Percentiles rank a stretch among this genome's conserved stretches.
Conservation (phyloP, 1,140 invertebrate genomes). For the Drosophila paulistorum region DNA sequence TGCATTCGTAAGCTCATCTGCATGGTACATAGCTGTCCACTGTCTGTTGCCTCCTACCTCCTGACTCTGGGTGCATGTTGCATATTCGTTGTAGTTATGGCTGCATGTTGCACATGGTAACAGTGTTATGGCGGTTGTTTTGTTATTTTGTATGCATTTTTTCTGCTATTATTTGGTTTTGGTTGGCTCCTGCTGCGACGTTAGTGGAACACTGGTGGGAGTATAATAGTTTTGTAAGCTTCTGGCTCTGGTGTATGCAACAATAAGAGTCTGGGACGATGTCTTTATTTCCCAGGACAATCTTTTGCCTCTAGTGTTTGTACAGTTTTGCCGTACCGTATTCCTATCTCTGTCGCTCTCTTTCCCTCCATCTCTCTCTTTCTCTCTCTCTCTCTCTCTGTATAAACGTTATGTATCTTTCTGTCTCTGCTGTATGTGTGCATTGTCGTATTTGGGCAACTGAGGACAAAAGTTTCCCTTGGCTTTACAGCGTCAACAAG, state of each 20-base stretch:
- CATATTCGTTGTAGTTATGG: constrained; percentile 28
- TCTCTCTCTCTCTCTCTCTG: constrained; percentile 7
- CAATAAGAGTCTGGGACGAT: constrained; percentile 64
- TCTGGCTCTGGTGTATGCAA: constrained; percentile 73
- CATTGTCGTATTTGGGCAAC: constrained; percentile 72
- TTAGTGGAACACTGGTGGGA: constrained; percentile 49
- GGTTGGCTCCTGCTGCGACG: constrained; percentile 50
- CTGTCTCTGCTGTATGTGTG: constrained; percentile 43
- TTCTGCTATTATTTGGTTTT: constrained; percentile 47
- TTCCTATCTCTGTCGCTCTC: constrained; percentile 17
- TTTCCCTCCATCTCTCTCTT: neutral
- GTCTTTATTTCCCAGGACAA: constrained; percentile 80
- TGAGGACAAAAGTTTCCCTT: constrained; percentile 77
- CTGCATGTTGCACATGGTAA: neutral
- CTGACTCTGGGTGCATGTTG: neutral
- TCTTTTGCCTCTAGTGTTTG: constrained; percentile 77
- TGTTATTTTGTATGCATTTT: constrained; percentile 73
- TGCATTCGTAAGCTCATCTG: constrained; percentile 65
- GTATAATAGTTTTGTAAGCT: constrained; percentile 81
- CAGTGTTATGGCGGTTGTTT: constrained; percentile 37
- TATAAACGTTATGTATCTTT: constrained; percentile 5
- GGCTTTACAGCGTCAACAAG: constrained; percentile 78
- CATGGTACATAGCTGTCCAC: constrained; percentile 1
- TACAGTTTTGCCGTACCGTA: constrained; percentile 49
- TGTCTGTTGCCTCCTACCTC: no score